These are phyloP conservation scores for Phymatocera aterrima DNA, from an alignment of 2,888 invertebrate species.

Conservation along the genomic window DNA sequence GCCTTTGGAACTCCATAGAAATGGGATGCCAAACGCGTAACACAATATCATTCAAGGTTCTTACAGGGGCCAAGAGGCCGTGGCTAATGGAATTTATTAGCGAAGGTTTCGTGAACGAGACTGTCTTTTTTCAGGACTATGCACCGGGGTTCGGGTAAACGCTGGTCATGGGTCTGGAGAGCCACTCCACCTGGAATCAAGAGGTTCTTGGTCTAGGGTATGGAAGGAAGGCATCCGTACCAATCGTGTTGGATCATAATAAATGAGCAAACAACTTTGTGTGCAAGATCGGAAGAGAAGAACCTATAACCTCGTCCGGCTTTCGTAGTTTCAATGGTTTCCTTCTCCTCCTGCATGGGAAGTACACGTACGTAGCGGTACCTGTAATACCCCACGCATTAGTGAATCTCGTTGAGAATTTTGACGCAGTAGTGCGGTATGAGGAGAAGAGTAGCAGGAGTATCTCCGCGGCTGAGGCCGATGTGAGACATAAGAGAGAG, in stretches of 20 bases:
- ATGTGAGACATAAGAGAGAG: too few relatives aligned
- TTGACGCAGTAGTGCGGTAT: background rate
- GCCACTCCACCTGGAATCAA: conserved; percentile 52
- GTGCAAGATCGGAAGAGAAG: background rate
- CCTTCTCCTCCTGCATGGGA: too few relatives aligned
- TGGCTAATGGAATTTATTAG: conserved; percentile 74
- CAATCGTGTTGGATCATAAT: background rate
- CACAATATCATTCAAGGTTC: conserved; percentile 68
- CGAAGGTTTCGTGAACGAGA: conserved; percentile 54
- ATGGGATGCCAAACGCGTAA: conserved; percentile 65
- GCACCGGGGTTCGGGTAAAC: conserved; percentile 39
- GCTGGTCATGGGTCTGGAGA: background rate
- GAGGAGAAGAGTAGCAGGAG: conserved; percentile 8
- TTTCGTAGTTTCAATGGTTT: background rate
- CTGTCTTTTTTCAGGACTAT: conserved; percentile 5
- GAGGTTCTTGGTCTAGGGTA: conserved; percentile 57
- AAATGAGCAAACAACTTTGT: conserved; percentile 18
- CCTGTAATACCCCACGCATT: background rate
- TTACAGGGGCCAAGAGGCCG: conserved; percentile 66
- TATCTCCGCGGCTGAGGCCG: too few relatives aligned
- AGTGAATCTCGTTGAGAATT: conserved; percentile 32
- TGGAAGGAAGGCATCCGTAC: background rate
- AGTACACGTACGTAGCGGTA: too few relatives aligned
- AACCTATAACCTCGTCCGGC: too few relatives aligned
- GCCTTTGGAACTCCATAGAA: conserved; percentile 58